Conservation (phyloP, 2,797 vertebrate species). For the Hemitrygon akajei region DNA sequence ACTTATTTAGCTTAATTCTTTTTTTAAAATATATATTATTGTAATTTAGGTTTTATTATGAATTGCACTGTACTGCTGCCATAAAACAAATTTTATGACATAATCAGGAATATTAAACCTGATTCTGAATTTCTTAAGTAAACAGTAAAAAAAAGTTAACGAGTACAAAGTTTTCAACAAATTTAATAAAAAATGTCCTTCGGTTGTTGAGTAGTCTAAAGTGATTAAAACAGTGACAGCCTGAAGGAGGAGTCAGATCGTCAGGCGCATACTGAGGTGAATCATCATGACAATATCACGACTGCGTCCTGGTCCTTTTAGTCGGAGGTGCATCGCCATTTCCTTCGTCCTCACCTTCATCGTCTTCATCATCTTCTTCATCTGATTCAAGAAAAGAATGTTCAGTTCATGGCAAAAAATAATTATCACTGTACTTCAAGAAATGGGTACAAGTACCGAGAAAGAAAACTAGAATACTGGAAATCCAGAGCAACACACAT, state of each 20-base stretch:
- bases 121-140: not conserved
- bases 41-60: too few relatives aligned
- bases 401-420: not conserved
- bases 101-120: too few relatives aligned
- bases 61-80: too few relatives aligned
- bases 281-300: not conserved
- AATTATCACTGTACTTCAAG: not conserved
- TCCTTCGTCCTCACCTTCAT: constrained; percentile 51
- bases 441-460: too few relatives aligned
- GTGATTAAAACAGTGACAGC: not conserved
- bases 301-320: constrained; percentile 61
- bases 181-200: not conserved
- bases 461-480: not conserved
- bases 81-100: too few relatives aligned
- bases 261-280: not conserved
- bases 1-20: too few relatives aligned
- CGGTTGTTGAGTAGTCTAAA: not conserved
- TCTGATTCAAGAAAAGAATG: not conserved
- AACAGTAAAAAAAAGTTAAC: not conserved
- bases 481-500: too few relatives aligned
- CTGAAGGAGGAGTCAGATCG: not conserved
- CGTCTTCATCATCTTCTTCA: constrained; percentile 39
- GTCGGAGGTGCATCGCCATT: constrained; percentile 56
- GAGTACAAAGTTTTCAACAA: not conserved
- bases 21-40: too few relatives aligned